A percentile compares a stretch with the other conserved stretches of the same genome.
These are phyloP conservation scores for Oscheius sp. DNA, from an alignment of 2,888 invertebrate genomes.

Conservation along the genomic window DNA sequence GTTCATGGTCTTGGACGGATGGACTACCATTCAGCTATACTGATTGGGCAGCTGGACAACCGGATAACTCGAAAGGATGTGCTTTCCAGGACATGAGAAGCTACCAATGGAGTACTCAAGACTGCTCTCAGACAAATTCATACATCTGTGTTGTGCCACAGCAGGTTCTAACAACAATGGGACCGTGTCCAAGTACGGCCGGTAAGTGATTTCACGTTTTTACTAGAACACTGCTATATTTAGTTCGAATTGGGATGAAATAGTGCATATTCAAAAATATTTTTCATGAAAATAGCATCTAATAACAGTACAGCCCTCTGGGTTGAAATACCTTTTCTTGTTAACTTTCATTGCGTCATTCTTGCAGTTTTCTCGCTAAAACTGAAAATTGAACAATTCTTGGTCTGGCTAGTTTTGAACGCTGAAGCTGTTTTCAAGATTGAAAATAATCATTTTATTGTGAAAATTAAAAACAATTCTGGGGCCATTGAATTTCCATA, in stretches of 20 bases:
- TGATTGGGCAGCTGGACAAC: slow-evolving; percentile 9
- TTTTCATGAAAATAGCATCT: no score
- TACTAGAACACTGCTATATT: not conserved
- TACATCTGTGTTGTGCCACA: slow-evolving; percentile 21
- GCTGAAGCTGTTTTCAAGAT: no score
- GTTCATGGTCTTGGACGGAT: slow-evolving; percentile 14
- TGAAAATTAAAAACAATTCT: no score
- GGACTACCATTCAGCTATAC: slow-evolving; percentile 7
- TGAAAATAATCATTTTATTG: no score
- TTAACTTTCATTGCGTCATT: no score
- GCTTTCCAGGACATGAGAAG: not conserved
- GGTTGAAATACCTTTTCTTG: no score
- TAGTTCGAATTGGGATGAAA: not conserved
- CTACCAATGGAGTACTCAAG: slow-evolving; percentile 3
- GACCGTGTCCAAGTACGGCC: slow-evolving; percentile 4
- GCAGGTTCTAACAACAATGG: slow-evolving; percentile 8
- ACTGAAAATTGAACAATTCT: no score
- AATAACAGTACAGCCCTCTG: no score
- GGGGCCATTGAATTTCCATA: no score
- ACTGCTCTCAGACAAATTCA: not conserved
- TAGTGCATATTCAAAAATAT: not conserved
- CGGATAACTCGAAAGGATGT: not conserved
- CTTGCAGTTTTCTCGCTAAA: no score
- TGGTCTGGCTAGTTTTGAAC: no score
- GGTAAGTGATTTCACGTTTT: not conserved